A percentile compares a stretch with the other conserved stretches of the same genome.
These are phyloP conservation scores for Trypoxylus dichotomus DNA, from an alignment of 1,140 invertebrate species.

Conservation along the genomic window DNA sequence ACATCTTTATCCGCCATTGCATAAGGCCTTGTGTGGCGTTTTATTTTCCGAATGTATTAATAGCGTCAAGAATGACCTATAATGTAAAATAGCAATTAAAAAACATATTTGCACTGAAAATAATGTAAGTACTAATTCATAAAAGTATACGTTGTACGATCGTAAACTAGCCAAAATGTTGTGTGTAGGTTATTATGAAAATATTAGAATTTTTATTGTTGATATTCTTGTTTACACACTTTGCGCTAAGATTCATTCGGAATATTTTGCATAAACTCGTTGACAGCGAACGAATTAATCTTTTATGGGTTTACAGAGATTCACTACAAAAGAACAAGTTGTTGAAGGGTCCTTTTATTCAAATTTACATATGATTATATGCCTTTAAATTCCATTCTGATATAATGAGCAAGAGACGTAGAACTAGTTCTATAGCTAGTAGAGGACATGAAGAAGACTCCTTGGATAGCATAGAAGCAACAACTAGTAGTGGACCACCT, in stretches of 20 bases:
- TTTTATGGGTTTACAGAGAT: neutral
- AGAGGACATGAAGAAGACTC: constrained; percentile 63
- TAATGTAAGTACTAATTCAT: constrained; percentile 25
- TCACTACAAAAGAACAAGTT: neutral
- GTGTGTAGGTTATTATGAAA: constrained; percentile 6
- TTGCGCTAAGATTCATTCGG: neutral
- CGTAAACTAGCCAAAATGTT: neutral
- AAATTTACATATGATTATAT: constrained; percentile 21
- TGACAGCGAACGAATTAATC: neutral
- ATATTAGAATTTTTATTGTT: constrained; percentile 18
- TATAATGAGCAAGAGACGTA: constrained; percentile 51
- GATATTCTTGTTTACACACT: constrained; percentile 14
- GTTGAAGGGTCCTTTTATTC: neutral
- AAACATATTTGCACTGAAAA: constrained; percentile 2
- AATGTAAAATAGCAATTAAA: constrained; percentile 23
- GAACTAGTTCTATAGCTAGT: constrained; percentile 67
- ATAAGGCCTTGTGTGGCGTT: constrained; percentile 32
- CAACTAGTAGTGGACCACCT: constrained; percentile 45
- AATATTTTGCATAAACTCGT: neutral
- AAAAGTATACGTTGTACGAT: neutral
- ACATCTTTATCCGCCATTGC: constrained; percentile 52
- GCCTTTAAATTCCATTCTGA: neutral
- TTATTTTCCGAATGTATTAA: constrained; percentile 21
- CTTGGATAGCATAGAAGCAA: constrained; percentile 49
- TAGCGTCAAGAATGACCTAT: constrained; percentile 19